Evolutionary conservation across 1,140 invertebrate genomes (phyloP).

Genomic region (Semibalanus balanoides): DNA sequence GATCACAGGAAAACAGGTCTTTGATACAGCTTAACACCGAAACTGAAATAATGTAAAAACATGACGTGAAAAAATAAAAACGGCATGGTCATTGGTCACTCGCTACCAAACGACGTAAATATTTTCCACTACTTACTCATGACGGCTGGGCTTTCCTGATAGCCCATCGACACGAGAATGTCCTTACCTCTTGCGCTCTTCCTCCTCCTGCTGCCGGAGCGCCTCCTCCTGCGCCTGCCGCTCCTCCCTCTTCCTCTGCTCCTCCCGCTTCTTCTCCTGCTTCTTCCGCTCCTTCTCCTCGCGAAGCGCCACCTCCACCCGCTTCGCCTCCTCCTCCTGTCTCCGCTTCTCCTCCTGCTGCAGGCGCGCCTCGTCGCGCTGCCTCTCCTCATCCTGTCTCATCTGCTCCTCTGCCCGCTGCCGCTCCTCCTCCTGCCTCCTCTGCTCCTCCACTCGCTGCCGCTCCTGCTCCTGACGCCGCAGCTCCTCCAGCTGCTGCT

Average conservation of each 20-base stretch:
- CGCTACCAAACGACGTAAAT: no score
- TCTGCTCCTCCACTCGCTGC: conserved; percentile 17
- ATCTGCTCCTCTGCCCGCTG: conserved; percentile 17
- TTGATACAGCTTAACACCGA: no score
- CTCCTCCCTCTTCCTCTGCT: conserved; percentile 17
- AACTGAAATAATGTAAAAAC: no score
- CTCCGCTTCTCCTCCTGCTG: conserved; percentile 20
- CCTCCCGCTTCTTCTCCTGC: conserved; percentile 13
- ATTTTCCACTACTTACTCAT: no score
- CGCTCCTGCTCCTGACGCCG: conserved; percentile 10
- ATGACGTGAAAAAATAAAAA: no score
- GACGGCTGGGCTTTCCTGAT: no score
- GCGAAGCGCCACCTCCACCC: conserved; percentile 15
- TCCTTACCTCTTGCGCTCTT: conserved; percentile 10
- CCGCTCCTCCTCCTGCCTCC: conserved; percentile 17
- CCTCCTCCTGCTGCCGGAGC: conserved; percentile 10
- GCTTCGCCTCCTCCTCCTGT: conserved; percentile 20
- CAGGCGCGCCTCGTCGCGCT: conserved; percentile 14
- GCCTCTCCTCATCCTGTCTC: conserved; percentile 15
- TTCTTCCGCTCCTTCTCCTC: conserved; percentile 21
- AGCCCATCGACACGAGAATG: no score
- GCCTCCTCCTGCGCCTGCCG: conserved; percentile 17
- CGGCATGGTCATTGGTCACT: no score
- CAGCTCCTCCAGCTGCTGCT: conserved; percentile 12
- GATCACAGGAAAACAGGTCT: no score